A percentile compares a stretch with the other conserved stretches of the same genome.
Conservation (phyloP, 2,113 vertebrate genomes). For the Capricornis sumatraensis region DNA sequence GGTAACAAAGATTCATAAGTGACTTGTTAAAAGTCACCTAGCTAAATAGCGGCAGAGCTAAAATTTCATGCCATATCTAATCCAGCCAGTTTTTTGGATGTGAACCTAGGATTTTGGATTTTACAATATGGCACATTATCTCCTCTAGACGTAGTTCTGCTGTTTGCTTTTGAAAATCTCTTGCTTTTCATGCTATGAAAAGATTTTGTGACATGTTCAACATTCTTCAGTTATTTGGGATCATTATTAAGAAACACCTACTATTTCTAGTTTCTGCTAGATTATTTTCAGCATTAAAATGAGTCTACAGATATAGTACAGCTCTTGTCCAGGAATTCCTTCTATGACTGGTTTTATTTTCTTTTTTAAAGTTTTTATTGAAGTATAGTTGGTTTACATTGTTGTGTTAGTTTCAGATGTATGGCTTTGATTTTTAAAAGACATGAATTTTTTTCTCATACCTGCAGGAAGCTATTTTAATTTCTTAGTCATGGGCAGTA, state of each 20-base stretch:
- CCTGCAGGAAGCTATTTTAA: constrained; percentile 17
- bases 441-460: constrained; percentile 22
- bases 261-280: constrained; percentile 15
- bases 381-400: background rate
- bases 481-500: background rate
- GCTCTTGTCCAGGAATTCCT: constrained; percentile 7
- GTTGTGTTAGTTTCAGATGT: background rate
- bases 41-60: background rate
- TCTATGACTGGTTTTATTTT: background rate
- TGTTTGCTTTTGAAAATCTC: constrained; percentile 3
- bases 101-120: background rate
- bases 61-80: background rate
- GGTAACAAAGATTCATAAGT: background rate
- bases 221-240: background rate
- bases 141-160: background rate
- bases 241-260: background rate
- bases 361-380: background rate
- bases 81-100: background rate
- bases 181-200: background rate
- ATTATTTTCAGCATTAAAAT: constrained; percentile 47
- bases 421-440: constrained; percentile 32
- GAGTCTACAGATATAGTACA: background rate
- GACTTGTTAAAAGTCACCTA: constrained; percentile 6
- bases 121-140: background rate
- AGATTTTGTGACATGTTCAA: background rate